phyloP scores from a whole-genome alignment of 2,888 invertebrate genomes.

The Noctua janthe region DNA sequence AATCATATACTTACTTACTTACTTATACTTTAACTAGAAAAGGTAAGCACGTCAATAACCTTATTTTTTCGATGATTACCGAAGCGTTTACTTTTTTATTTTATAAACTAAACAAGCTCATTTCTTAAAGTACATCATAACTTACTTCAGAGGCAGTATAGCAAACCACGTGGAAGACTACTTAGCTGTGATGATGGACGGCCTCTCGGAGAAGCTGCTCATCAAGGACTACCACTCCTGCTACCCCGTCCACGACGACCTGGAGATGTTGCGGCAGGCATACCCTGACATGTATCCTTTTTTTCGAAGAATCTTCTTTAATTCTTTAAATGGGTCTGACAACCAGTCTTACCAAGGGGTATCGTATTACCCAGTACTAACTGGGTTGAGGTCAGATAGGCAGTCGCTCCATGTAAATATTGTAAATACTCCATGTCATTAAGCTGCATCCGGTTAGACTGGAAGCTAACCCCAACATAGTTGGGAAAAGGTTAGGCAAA shows the following conservation, averaged over 20 bases:
- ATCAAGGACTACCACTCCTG: slow-evolving; percentile 92
- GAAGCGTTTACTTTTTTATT: neutral
- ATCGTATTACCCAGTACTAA: no score
- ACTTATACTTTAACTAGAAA: no score
- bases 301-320: neutral
- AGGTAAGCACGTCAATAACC: no score
- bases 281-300: slow-evolving; percentile 93
- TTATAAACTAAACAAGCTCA: neutral
- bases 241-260: slow-evolving; percentile 92
- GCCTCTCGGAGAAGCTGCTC: slow-evolving; percentile 88
- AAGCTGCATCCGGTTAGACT: no score
- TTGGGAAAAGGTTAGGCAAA: no score
- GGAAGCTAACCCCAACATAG: no score
- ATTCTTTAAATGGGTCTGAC: neutral
- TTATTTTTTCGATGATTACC: neutral
- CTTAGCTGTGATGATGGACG: slow-evolving; percentile 84
- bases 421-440: no score
- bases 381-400: no score
- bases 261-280: slow-evolving; percentile 91
- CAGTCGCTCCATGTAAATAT: no score
- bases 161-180: slow-evolving; percentile 81
- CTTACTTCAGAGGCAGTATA: slow-evolving; percentile 78
- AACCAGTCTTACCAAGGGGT: no score
- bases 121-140: neutral
- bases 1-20: no score